Evolutionary conservation across 2,113 vertebrate species (phyloP).

Genomic region (Zootoca vivipara): DNA sequence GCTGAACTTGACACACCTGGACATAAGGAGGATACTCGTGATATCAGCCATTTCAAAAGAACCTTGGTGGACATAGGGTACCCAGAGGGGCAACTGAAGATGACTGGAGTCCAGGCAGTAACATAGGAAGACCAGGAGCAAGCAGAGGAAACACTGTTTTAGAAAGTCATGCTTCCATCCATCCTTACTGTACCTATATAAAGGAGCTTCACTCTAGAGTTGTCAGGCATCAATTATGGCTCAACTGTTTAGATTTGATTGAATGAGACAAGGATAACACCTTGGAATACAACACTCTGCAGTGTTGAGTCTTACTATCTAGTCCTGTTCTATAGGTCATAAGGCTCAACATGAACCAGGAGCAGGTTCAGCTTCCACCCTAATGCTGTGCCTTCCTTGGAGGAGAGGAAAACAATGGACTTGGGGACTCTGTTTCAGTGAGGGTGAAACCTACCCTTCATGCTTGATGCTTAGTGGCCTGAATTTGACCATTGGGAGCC

Average conservation of each 20-base stretch:
- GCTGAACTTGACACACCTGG: slow-evolving; percentile 62
- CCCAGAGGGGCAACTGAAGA: slow-evolving; percentile 62
- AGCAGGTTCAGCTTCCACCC: background rate
- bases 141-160: slow-evolving; percentile 25
- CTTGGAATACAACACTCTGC: background rate
- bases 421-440: background rate
- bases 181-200: background rate
- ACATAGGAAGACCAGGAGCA: slow-evolving; percentile 62
- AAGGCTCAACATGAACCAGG: background rate
- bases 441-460: background rate
- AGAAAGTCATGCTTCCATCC: background rate
- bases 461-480: background rate
- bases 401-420: background rate
- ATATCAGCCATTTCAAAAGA: slow-evolving; percentile 61
- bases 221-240: background rate
- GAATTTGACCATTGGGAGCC: background rate
- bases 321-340: background rate
- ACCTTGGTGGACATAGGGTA: slow-evolving; percentile 64
- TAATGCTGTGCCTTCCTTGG: background rate
- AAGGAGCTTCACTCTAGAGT: background rate
- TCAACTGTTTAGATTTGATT: background rate
- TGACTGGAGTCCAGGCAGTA: slow-evolving; percentile 42
- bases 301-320: background rate
- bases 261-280: background rate
- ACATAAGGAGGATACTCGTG: slow-evolving; percentile 60